These are phyloP conservation scores for Lagorchestes hirsutus DNA, from an alignment of 2,797 vertebrate species.

Conservation along the genomic window DNA sequence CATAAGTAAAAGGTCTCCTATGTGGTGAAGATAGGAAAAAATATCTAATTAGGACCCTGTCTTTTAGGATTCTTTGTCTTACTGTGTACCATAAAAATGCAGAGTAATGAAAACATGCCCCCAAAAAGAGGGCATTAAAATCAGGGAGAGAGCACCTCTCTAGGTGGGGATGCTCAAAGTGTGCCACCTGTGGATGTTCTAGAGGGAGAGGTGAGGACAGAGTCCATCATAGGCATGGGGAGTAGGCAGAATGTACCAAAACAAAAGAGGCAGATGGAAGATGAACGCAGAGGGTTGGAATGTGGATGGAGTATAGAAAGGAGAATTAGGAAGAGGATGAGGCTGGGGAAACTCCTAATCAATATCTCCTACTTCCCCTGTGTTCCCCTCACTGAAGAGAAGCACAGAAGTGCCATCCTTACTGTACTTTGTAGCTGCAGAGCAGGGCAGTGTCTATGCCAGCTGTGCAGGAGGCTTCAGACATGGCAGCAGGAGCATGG, in stretches of 20 bases:
- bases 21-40: background rate
- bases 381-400: background rate
- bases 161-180: background rate
- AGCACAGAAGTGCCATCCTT: constrained; percentile 10
- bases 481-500: background rate
- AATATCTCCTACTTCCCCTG: background rate
- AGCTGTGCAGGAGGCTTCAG: background rate
- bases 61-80: background rate
- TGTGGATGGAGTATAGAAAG: background rate
- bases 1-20: background rate
- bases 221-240: background rate
- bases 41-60: background rate
- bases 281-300: background rate
- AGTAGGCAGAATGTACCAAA: background rate
- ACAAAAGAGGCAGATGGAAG: background rate
- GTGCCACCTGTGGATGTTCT: background rate
- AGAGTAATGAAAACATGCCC: background rate
- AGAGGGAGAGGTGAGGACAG: background rate
- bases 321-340: background rate
- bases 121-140: background rate
- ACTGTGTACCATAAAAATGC: background rate
- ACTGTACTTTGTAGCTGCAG: background rate
- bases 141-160: accelerated
- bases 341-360: background rate
- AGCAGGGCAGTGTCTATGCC: background rate